Percentiles rank a stretch among this genome's conserved stretches.
These are phyloP conservation scores for Lochmaea capreae DNA, from an alignment of 2,888 invertebrate genomes.

Conservation along the genomic window DNA sequence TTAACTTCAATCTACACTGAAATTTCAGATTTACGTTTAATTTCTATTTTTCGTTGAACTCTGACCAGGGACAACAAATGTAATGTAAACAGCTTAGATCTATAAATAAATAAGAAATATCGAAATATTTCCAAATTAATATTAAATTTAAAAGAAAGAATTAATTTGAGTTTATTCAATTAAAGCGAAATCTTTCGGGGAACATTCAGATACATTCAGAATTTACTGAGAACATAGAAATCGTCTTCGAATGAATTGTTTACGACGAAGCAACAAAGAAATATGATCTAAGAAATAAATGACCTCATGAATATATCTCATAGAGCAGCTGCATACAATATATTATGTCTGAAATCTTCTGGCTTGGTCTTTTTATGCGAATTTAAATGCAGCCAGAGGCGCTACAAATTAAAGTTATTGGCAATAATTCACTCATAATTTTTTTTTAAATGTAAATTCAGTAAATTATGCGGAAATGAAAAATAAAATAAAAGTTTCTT, in stretches of 20 bases:
- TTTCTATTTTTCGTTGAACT: too few species aligned
- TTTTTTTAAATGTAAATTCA: too few species aligned
- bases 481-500: too few species aligned
- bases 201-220: background rate
- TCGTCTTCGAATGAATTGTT: background rate
- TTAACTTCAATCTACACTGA: too few species aligned
- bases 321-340: constrained; percentile 7
- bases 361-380: constrained; percentile 2
- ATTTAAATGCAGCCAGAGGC: background rate
- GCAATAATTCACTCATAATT: background rate
- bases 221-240: background rate
- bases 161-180: too few species aligned
- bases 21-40: too few species aligned
- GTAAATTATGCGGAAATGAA: too few species aligned
- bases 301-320: constrained; percentile 4
- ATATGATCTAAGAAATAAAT: constrained; percentile 9
- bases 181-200: background rate
- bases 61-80: too few species aligned
- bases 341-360: constrained; percentile 4
- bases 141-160: too few species aligned
- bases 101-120: too few species aligned
- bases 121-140: too few species aligned
- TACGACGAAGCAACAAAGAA: background rate
- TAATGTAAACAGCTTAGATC: too few species aligned
- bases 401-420: background rate